Evolutionary conservation across 2,113 vertebrate species (phyloP).

Genomic region (Sisor rabdophorus): DNA sequence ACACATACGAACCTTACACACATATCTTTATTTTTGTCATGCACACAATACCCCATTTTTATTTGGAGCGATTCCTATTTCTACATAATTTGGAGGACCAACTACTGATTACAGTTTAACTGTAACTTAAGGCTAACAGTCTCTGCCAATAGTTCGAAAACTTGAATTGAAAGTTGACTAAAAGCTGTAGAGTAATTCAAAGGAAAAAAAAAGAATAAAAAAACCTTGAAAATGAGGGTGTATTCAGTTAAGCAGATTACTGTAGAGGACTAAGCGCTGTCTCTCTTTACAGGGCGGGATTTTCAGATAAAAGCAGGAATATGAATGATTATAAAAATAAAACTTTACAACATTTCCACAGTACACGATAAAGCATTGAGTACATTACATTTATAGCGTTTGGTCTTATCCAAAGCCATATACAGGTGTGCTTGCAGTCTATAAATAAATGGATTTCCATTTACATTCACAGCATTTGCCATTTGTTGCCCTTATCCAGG

Average conservation of each 20-base stretch:
- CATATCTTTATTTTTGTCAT: not conserved
- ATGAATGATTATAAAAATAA: not conserved
- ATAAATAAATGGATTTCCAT: no score
- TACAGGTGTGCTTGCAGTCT: no score
- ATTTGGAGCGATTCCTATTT: not conserved
- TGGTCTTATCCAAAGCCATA: no score
- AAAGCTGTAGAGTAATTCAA: not conserved
- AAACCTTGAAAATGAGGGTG: no score
- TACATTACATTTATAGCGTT: no score
- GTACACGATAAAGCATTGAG: no score
- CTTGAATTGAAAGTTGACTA: not conserved
- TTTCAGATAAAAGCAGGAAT: not conserved
- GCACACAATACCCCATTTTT: slow-evolving; percentile 13
- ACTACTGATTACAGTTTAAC: not conserved
- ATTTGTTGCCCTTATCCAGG: no score
- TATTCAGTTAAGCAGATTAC: no score
- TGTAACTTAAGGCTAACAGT: not conserved
- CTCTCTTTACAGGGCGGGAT: not conserved
- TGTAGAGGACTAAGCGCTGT: not conserved
- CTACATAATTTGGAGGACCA: not conserved
- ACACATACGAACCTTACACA: not conserved
- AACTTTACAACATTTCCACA: not conserved
- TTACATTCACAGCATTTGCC: no score
- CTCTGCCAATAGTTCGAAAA: not conserved
- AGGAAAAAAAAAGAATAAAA: no score